phyloP scores from a whole-genome alignment of 2,113 vertebrate species.

The Menura novaehollandiae region DNA sequence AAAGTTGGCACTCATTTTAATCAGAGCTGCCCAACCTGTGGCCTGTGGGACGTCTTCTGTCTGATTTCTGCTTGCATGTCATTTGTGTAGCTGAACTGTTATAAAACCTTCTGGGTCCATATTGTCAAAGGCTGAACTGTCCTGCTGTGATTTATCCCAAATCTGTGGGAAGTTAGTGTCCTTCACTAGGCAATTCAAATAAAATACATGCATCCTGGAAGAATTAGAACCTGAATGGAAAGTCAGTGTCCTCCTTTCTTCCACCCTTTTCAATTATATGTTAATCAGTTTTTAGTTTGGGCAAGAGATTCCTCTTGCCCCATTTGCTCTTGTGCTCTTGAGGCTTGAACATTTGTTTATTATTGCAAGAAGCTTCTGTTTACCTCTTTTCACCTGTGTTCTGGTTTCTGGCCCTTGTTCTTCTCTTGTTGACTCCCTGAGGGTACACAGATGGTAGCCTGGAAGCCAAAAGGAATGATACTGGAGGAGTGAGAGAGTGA shows the following conservation, averaged over 20 bases:
- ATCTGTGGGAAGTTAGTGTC: neutral
- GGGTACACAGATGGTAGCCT: slow-evolving; percentile 55
- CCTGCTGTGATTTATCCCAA: neutral
- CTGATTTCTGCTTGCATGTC: neutral
- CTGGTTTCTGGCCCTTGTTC: slow-evolving; percentile 15
- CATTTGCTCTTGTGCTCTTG: neutral
- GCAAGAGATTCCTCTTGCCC: neutral
- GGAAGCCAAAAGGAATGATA: slow-evolving; percentile 6
- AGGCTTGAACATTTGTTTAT: neutral
- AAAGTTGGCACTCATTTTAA: neutral
- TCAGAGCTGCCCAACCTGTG: neutral
- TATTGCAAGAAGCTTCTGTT: neutral
- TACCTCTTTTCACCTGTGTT: slow-evolving; percentile 42
- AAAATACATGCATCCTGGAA: neutral
- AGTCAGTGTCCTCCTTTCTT: neutral
- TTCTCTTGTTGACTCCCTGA: slow-evolving; percentile 8
- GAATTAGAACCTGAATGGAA: neutral
- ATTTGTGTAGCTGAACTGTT: neutral
- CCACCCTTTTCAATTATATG: neutral
- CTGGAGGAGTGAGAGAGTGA: neutral
- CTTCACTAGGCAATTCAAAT: neutral
- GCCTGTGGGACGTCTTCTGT: neutral
- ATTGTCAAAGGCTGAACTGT: neutral
- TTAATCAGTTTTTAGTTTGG: neutral
- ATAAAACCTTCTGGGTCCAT: neutral